Percentiles rank a stretch among this genome's conserved stretches.
These are phyloP conservation scores for Deladenus siricidicola DNA, from an alignment of 2,888 invertebrate species.

Conservation along the genomic window DNA sequence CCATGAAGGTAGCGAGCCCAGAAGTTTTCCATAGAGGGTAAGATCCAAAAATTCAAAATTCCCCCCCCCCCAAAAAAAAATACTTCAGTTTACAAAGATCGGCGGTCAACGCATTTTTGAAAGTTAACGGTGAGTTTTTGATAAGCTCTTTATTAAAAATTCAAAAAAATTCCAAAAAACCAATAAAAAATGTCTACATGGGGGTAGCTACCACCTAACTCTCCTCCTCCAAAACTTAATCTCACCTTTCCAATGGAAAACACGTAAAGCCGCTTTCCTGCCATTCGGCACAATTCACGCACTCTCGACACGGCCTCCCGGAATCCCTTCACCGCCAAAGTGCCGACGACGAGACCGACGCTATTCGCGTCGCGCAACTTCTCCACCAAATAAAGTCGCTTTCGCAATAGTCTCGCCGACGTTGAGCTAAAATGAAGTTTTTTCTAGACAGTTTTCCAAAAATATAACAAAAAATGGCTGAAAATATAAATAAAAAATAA, in stretches of 20 bases:
- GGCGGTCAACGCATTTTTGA: too few species aligned
- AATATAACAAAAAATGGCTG: neutral
- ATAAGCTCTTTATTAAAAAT: too few species aligned
- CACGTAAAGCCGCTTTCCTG: conserved; percentile 79
- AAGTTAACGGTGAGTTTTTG: too few species aligned
- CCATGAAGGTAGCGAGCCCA: too few species aligned
- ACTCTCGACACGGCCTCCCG: conserved; percentile 44
- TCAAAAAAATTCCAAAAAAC: too few species aligned
- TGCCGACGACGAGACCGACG: conserved; percentile 78
- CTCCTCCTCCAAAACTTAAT: too few species aligned
- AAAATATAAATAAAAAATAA: neutral
- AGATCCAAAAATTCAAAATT: too few species aligned
- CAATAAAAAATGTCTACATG: too few species aligned
- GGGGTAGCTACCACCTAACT: too few species aligned
- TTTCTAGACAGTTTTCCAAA: neutral
- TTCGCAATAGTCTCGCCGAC: conserved; percentile 61
- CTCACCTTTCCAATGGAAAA: conserved; percentile 77
- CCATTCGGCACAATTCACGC: conserved; percentile 62
- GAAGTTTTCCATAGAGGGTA: too few species aligned
- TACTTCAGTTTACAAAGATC: too few species aligned
- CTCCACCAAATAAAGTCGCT: conserved; percentile 75
- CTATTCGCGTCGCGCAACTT: conserved; percentile 80
- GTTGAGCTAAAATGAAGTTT: neutral
- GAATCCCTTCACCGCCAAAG: conserved; percentile 70
- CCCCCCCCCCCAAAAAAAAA: too few species aligned